Evolutionary conservation across 2,113 vertebrate species (phyloP).

Genomic region (Phodopus roborovskii): DNA sequence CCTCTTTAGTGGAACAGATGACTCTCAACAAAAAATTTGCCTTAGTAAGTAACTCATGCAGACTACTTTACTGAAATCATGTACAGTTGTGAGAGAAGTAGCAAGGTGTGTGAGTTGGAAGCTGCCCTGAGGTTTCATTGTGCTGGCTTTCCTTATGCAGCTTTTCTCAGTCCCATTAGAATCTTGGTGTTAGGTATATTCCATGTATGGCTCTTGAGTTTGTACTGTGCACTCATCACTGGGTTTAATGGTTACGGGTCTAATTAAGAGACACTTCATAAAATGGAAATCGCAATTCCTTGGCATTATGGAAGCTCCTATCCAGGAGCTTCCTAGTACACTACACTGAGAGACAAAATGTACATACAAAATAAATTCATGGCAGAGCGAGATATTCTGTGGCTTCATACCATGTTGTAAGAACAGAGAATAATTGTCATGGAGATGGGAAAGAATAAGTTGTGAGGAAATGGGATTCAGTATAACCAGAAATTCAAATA

Average conservation of each 20-base stretch:
- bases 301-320: not conserved
- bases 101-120: not conserved
- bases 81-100: not conserved
- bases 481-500: not conserved
- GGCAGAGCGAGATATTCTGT: not conserved
- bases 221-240: not conserved
- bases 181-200: not conserved
- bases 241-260: not conserved
- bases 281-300: not conserved
- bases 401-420: not conserved
- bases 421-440: not conserved
- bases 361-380: not conserved
- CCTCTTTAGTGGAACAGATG: constrained; percentile 98
- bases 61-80: not conserved
- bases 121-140: not conserved
- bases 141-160: not conserved
- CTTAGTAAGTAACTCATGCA: constrained; percentile 89
- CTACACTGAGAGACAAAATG: not conserved
- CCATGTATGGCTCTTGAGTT: not conserved
- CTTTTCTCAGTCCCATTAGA: not conserved
- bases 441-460: not conserved
- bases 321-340: not conserved
- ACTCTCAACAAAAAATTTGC: constrained; percentile 99
- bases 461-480: not conserved
- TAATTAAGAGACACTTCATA: not conserved